Evolutionary conservation across 2,888 invertebrate species (phyloP).

Genomic region (Drosophila neonasuta): DNA sequence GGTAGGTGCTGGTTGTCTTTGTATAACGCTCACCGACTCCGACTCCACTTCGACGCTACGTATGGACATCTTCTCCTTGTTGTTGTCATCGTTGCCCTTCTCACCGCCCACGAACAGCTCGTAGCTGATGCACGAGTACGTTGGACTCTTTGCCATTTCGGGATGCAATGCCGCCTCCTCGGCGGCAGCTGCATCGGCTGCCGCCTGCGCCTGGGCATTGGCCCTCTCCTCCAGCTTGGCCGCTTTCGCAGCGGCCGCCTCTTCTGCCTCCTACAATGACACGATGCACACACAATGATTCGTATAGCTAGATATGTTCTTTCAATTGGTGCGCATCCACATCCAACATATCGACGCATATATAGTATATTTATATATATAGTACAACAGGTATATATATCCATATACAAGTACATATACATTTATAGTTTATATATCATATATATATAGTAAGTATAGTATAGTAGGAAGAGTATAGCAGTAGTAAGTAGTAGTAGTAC

Average conservation of each 20-base stretch:
- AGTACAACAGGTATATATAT: conserved; percentile 4
- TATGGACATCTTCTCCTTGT: conserved; percentile 95
- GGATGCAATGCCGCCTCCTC: conserved; percentile 83
- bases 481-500: too few relatives aligned
- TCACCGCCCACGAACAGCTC: conserved; percentile 95
- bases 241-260: conserved; percentile 87
- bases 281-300: conserved; percentile 37
- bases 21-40: conserved; percentile 94
- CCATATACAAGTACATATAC: conserved; percentile 7
- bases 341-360: conserved; percentile 29
- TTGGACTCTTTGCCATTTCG: conserved; percentile 93
- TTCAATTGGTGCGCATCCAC: conserved; percentile 30
- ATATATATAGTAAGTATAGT: conserved; percentile 8
- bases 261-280: conserved; percentile 90
- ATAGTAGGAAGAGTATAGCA: neutral
- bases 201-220: conserved; percentile 83
- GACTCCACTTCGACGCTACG: conserved; percentile 93
- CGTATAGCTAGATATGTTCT: conserved; percentile 39
- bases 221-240: conserved; percentile 83
- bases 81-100: conserved; percentile 94
- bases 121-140: conserved; percentile 95
- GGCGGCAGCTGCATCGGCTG: conserved; percentile 85
- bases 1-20: conserved; percentile 83
- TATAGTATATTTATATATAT: conserved; percentile 14
- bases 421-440: neutral